A percentile compares a stretch with the other conserved stretches of the same genome.
phyloP scores from a whole-genome alignment of 53 echinoderm and acorn worm species.

The Echinarachnius parma region DNA sequence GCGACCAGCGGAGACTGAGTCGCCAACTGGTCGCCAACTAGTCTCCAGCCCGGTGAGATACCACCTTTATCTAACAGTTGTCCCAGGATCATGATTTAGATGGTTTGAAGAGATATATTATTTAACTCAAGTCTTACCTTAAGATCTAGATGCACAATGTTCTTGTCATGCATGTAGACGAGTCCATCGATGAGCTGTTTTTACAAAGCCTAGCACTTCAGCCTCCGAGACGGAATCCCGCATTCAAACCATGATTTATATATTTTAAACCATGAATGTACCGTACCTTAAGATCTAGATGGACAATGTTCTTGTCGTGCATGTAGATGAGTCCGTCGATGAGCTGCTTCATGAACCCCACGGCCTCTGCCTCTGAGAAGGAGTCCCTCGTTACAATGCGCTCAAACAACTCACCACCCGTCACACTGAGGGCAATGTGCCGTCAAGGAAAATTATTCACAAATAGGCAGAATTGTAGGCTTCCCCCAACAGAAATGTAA shows the following conservation, averaged over 20 bases:
- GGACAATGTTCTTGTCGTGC: conserved; percentile 91
- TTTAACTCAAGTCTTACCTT: too few relatives aligned
- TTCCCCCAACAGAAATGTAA: too few relatives aligned
- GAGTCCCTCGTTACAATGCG: conserved; percentile 81
- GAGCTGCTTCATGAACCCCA: conserved; percentile 80
- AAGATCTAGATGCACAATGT: conserved; percentile 89
- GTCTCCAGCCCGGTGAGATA: too few relatives aligned
- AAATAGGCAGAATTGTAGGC: too few relatives aligned
- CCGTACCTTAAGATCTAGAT: conserved; percentile 93
- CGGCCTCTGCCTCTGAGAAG: conserved; percentile 90
- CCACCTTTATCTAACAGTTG: too few relatives aligned
- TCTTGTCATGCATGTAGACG: conserved; percentile 92
- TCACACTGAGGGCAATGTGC: conserved; percentile 62
- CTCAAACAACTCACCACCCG: conserved; percentile 97
- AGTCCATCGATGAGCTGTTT: conserved; percentile 94
- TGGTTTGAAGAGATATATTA: too few relatives aligned
- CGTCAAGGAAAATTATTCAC: conserved; percentile 61
- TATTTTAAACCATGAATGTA: too few relatives aligned
- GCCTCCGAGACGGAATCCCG: conserved; percentile 87
- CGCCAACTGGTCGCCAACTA: too few relatives aligned
- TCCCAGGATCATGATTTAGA: too few relatives aligned
- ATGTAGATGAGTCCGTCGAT: conserved; percentile 94
- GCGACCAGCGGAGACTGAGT: too few relatives aligned
- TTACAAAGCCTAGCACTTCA: conserved; percentile 76
- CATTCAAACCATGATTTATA: too few relatives aligned